Evolutionary conservation across 2,797 vertebrate genomes (phyloP), one percentile per base, ranked within the genome.

Genomic region (Poecilia picta): DNA sequence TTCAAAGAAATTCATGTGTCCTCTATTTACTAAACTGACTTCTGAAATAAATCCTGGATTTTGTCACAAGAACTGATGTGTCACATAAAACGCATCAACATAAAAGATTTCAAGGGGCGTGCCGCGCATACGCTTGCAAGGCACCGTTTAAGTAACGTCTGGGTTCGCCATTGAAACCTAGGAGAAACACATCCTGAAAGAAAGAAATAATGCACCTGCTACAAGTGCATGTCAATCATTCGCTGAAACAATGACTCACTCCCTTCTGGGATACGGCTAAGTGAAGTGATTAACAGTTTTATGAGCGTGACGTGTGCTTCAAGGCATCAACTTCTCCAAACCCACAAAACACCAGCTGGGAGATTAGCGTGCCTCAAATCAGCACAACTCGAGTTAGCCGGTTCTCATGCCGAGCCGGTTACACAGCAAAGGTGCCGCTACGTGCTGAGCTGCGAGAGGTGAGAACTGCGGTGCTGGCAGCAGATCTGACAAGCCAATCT

Each of bases 401-500:
- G 79, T 88, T 86, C 83, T 91, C 89, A 74, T 68, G 85, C 85
- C 70, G 41, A 84, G 83, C 84, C 73, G 23, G 83, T 93, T 92
- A 88, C 53, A 84, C 90, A 89, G 89, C 84, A 77, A 71, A 83
- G 88, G 83, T 80, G 89, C 82, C 59, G 88, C 87, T 31, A 23
- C 89, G 87, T 0, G 80, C 87, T 85, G 89, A 81, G 88, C 84
- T 49, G 76, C 0, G 76, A 92, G 91, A 92, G 88, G 90, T 87
- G 91, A 92, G 90, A 93, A 92, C 85, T 39, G 82, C 78, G 84
- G 88, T n/a, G 28, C 92, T 94, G 94, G 94, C 94, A 94, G 25
- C 79, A 86, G 83, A 94, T 94, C 94, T 93, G 91, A 94, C 89
- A 39, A 88, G 89, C 77, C 77, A 80, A 86, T 86, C 91, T 94